Percentiles rank a stretch among this genome's conserved stretches.
Evolutionary conservation across 2,797 vertebrate genomes (phyloP).

Genomic region (Simalia tracyae): DNA sequence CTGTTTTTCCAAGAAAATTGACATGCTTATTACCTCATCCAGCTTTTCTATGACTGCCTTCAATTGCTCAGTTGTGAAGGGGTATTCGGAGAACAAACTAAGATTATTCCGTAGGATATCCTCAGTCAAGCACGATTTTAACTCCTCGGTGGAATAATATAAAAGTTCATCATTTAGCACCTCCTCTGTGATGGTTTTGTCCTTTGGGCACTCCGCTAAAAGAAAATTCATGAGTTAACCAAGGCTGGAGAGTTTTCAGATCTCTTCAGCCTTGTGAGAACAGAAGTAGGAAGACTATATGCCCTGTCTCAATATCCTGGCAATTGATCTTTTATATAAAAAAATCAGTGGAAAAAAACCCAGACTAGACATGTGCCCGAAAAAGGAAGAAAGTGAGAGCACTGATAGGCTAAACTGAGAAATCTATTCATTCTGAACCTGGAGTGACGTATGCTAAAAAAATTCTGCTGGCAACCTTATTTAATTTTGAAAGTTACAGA

Average conservation of each 20-base stretch:
- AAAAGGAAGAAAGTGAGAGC: neutral
- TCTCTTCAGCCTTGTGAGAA: neutral
- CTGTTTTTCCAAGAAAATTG: neutral
- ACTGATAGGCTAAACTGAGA: neutral
- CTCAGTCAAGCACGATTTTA: slow-evolving; percentile 59
- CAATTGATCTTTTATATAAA: neutral
- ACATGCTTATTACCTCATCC: slow-evolving; percentile 57
- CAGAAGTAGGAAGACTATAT: neutral
- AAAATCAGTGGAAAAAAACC: neutral
- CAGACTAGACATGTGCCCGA: neutral
- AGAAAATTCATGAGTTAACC: neutral
- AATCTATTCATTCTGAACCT: neutral
- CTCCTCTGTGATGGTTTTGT: accelerated
- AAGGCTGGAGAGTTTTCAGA: neutral
- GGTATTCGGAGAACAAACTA: slow-evolving; percentile 2
- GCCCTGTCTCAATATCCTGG: neutral
- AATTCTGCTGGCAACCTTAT: neutral
- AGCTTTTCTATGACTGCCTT: slow-evolving; percentile 57
- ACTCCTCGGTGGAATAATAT: neutral
- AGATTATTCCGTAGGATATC: slow-evolving; percentile 42
- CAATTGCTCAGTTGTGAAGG: slow-evolving; percentile 68
- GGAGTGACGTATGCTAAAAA: neutral
- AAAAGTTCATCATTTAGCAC: slow-evolving; percentile 19
- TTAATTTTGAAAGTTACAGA: neutral
- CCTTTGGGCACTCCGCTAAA: slow-evolving; percentile 43